Evolutionary conservation across 2,113 vertebrate species (phyloP).

Genomic region (Eupsittula cactorum): DNA sequence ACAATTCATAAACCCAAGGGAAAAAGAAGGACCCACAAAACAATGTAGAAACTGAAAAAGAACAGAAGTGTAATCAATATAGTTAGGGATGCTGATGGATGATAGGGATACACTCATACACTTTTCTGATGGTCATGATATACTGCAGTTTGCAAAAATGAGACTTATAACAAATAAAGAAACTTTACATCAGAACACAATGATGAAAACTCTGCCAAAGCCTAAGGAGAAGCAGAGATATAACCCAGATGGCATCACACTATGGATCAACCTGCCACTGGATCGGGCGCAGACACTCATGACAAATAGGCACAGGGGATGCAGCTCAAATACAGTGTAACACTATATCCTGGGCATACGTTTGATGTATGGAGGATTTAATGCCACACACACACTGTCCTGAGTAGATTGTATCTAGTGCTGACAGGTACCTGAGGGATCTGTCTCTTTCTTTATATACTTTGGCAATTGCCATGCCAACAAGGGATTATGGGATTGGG

Average conservation of each 20-base stretch:
- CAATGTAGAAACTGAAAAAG: not conserved
- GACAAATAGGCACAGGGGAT: constrained; percentile 55
- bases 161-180: constrained; percentile 16
- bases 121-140: constrained; percentile 4
- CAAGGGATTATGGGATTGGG: constrained; percentile 31
- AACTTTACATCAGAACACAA: constrained; percentile 43
- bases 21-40: not conserved
- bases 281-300: constrained; percentile 3
- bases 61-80: not conserved
- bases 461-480: constrained; percentile 36
- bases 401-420: constrained; percentile 50
- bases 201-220: constrained; percentile 43
- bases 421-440: constrained; percentile 64
- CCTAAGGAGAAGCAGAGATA: constrained; percentile 32
- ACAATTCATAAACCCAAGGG: not conserved
- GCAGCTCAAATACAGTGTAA: constrained; percentile 24
- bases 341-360: constrained; percentile 41
- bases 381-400: constrained; percentile 57
- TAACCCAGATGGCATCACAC: constrained; percentile 42
- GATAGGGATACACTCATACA: not conserved
- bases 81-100: not conserved
- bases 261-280: constrained; percentile 58
- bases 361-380: constrained; percentile 60
- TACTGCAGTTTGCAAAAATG: not conserved
- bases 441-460: constrained; percentile 52